phyloP scores from a whole-genome alignment of 2,888 invertebrate species.

The Idaea dimidiata region DNA sequence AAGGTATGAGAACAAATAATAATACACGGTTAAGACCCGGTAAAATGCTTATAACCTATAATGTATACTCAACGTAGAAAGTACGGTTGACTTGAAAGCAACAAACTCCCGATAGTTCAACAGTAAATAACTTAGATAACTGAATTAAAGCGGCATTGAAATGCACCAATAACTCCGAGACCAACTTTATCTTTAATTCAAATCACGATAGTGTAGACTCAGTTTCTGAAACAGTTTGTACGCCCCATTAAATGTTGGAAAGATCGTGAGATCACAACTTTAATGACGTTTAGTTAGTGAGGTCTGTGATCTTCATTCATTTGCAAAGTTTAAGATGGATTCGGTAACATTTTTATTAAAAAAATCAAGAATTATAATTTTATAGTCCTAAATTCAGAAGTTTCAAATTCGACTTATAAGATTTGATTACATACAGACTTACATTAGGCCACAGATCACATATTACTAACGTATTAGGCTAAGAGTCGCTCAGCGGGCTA shows the following conservation, averaged over 20 bases:
- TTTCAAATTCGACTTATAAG: too few species aligned
- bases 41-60: too few species aligned
- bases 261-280: neutral
- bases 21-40: too few species aligned
- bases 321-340: neutral
- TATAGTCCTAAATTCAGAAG: too few species aligned
- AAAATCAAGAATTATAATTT: too few species aligned
- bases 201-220: constrained; percentile 9
- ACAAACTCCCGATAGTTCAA: neutral
- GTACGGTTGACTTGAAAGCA: neutral
- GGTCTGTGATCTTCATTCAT: neutral
- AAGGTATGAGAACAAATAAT: too few species aligned
- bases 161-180: constrained; percentile 10
- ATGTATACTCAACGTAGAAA: neutral
- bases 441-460: too few species aligned
- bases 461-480: too few species aligned
- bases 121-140: neutral
- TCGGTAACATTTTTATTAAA: too few species aligned
- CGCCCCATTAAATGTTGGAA: constrained; percentile 9
- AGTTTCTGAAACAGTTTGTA: constrained; percentile 10
- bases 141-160: constrained; percentile 14
- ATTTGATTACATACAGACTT: too few species aligned
- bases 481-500: too few species aligned
- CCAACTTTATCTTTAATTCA: constrained; percentile 15
- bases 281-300: neutral